A percentile compares a stretch with the other conserved stretches of the same genome.
Evolutionary conservation across 2,113 vertebrate genomes (phyloP).

Genomic region (Larimichthys crocea): DNA sequence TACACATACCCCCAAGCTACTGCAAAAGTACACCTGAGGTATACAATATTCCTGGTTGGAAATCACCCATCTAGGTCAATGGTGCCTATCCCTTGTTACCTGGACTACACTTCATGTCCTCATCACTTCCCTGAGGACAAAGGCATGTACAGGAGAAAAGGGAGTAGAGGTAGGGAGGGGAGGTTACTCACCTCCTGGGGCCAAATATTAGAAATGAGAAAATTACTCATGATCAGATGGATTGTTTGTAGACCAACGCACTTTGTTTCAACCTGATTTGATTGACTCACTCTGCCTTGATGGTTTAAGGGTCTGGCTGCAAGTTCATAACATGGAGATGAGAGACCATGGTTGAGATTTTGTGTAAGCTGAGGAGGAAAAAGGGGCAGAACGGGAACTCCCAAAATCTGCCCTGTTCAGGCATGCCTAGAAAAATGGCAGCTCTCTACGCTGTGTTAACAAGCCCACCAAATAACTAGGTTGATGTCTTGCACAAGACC

Average conservation of each 20-base stretch:
- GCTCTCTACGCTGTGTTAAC: constrained; percentile 61
- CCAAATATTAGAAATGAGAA: constrained; percentile 28
- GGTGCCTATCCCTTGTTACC: constrained; percentile 1
- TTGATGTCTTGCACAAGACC: constrained; percentile 63
- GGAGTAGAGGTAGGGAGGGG: constrained; percentile 12
- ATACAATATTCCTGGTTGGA: neutral
- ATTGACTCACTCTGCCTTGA: constrained; percentile 19
- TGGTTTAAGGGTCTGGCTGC: constrained; percentile 12
- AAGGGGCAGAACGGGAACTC: constrained; percentile 53
- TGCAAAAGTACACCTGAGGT: neutral
- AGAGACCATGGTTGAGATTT: constrained; percentile 17
- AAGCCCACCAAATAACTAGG: constrained; percentile 71
- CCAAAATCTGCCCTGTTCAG: constrained; percentile 62
- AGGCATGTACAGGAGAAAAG: constrained; percentile 27
- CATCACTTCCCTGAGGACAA: constrained; percentile 30
- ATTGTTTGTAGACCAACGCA: neutral
- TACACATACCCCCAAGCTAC: neutral
- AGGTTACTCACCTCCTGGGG: constrained; percentile 13
- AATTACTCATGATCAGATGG: constrained; percentile 29
- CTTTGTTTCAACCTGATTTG: constrained; percentile 21
- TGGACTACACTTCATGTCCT: constrained; percentile 11
- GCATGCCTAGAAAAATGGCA: constrained; percentile 66
- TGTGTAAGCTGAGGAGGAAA: constrained; percentile 33
- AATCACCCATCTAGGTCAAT: neutral
- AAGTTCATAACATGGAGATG: constrained; percentile 15